phyloP scores from a whole-genome alignment of 2,113 vertebrate genomes.

The Rhynchomys soricoides region DNA sequence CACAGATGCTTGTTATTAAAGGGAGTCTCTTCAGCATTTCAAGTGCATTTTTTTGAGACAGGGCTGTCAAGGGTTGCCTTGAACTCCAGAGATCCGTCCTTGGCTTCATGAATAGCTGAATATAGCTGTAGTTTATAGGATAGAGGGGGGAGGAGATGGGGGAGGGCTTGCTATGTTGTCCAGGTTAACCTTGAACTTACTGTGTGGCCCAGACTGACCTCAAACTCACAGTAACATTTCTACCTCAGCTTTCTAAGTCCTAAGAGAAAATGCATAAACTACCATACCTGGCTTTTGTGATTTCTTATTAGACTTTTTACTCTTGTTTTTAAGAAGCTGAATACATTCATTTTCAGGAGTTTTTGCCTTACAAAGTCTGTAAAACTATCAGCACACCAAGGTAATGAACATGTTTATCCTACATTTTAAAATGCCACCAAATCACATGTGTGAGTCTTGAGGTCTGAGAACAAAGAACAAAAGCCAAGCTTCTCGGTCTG shows the following conservation, averaged over 20 bases:
- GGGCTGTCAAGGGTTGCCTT: background rate
- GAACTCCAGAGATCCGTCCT: background rate
- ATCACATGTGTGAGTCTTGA: background rate
- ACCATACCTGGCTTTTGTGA: background rate
- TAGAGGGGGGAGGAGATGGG: no score
- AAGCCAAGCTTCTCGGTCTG: constrained; percentile 1
- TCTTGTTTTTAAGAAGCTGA: background rate
- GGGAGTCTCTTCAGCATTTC: background rate
- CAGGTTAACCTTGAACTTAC: background rate
- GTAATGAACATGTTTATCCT: background rate
- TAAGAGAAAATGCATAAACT: background rate
- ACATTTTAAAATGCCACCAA: background rate
- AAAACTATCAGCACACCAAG: background rate
- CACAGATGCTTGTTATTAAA: background rate
- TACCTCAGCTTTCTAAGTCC: background rate
- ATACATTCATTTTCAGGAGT: background rate
- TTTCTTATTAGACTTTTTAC: background rate
- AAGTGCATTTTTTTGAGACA: background rate
- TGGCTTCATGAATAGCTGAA: background rate
- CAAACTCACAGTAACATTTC: background rate
- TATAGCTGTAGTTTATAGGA: background rate
- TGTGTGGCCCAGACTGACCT: background rate
- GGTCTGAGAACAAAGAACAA: background rate
- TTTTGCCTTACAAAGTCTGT: background rate
- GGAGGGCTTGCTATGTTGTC: background rate